These are phyloP conservation scores for Grammomys surdaster DNA, from an alignment of 2,113 vertebrate species.

Conservation along the genomic window DNA sequence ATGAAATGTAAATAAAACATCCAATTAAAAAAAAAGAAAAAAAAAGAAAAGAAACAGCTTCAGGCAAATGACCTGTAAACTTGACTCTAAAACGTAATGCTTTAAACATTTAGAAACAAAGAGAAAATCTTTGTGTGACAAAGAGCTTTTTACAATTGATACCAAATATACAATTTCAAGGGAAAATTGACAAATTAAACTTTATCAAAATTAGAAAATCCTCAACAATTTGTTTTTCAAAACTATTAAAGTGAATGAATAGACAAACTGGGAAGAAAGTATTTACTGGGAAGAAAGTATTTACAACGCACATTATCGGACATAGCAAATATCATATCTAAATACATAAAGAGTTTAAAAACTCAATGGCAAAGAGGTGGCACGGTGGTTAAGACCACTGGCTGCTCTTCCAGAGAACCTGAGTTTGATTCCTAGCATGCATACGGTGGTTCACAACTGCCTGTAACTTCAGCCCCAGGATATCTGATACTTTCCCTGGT, in stretches of 20 bases:
- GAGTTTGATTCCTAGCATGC: not conserved
- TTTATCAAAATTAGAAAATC: conserved; percentile 8
- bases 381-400: not conserved
- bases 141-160: conserved; percentile 44
- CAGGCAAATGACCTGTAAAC: conserved; percentile 26
- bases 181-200: not conserved
- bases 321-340: not conserved
- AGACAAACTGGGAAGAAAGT: conserved; percentile 10
- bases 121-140: not conserved
- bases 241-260: not conserved
- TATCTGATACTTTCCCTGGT: not conserved
- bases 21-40: too few relatives aligned
- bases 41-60: not conserved
- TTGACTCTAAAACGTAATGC: not conserved
- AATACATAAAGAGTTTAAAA: not conserved
- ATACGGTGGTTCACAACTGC: not conserved
- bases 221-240: not conserved
- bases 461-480: not conserved
- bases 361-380: not conserved
- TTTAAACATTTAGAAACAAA: conserved; percentile 14
- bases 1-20: too few relatives aligned
- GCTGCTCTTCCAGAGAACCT: not conserved
- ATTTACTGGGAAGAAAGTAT: not conserved
- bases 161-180: conserved; percentile 4
- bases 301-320: not conserved